Evolutionary conservation across 2,888 invertebrate species (phyloP), one percentile per base, ranked within the genome.

Genomic region (Philhelius pedissequus): DNA sequence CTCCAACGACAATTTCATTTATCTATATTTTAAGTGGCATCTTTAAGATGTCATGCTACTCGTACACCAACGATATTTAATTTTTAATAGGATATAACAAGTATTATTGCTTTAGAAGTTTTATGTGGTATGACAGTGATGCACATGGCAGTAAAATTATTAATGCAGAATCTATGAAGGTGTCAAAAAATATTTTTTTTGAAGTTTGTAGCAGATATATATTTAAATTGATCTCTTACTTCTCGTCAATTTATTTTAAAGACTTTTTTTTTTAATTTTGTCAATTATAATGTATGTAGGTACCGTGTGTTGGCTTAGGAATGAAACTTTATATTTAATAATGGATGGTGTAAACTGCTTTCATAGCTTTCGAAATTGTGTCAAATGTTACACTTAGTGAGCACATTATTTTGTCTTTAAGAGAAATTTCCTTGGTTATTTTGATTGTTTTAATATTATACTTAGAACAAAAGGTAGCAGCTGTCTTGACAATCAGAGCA

Each of bases 21-120:
- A 25, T 45, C 25, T 62, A 18, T 69, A 38, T 64, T 60, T 62
- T 73, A 77, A 82, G 77, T 62, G 62, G 60, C 66, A 82, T 76
- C 81, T 82, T 76, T 20, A 56, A 5, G 32, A 13, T 56, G 62
- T 62, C 43, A 62, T 56, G 35, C 40, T 60, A n/a, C n/a, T n/a
- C n/a, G n/a, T n/a, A 62, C 11, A 43, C 18, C 2, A 7, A 27
- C 9, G 15, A 5, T 58, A 38, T 56, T 22, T 25, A 25, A 4
- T 13, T 11, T 25, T 9, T 15, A 11, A 15, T 15, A 13, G 11
- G 56, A 35, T 43, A 30, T 43, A 62, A 62, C 43, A 27, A 43
- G 43, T 45, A 18, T 40, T 40, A 40, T 15, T 30, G 32, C 32
- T 27, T 27, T 60, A 60, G 4, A 9, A 4, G 35, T n/a, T 38